Percentiles rank a stretch among this genome's conserved stretches.
Evolutionary conservation across 1,140 invertebrate species (phyloP).

Genomic region (Neodiprion virginianus): DNA sequence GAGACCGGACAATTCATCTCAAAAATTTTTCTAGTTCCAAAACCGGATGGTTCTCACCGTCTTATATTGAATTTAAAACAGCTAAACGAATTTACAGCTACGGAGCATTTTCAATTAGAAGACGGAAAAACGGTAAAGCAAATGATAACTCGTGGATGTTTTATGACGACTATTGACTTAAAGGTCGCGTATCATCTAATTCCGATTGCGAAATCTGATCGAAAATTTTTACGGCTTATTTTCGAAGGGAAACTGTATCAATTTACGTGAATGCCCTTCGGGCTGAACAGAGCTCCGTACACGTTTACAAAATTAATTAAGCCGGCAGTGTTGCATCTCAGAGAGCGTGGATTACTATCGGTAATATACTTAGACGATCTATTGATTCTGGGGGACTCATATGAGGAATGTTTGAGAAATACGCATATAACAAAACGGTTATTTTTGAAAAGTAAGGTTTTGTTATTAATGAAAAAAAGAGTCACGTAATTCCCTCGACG

Average conservation of each 20-base stretch:
- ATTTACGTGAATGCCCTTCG: not conserved
- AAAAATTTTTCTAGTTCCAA: not conserved
- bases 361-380: constrained; percentile 21
- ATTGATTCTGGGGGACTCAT: constrained; percentile 6
- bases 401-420: constrained; percentile 13
- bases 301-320: constrained; percentile 1
- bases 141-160: not conserved
- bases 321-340: not conserved
- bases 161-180: constrained; percentile 18
- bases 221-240: not conserved
- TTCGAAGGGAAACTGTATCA: not conserved
- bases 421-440: not conserved
- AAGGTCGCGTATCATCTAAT: not conserved
- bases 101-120: not conserved
- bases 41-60: too few species aligned
- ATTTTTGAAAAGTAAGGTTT: constrained; percentile 16
- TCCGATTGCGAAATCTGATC: not conserved
- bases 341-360: constrained; percentile 15
- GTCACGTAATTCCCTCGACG: constrained; percentile 14
- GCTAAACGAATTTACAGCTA: not conserved
- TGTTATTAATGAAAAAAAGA: constrained; percentile 24
- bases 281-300: not conserved
- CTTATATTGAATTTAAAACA: too few species aligned
- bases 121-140: not conserved
- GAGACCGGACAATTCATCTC: not conserved